These are phyloP conservation scores for Pheosia gnoma DNA, from an alignment of 2,888 invertebrate species.

Conservation along the genomic window DNA sequence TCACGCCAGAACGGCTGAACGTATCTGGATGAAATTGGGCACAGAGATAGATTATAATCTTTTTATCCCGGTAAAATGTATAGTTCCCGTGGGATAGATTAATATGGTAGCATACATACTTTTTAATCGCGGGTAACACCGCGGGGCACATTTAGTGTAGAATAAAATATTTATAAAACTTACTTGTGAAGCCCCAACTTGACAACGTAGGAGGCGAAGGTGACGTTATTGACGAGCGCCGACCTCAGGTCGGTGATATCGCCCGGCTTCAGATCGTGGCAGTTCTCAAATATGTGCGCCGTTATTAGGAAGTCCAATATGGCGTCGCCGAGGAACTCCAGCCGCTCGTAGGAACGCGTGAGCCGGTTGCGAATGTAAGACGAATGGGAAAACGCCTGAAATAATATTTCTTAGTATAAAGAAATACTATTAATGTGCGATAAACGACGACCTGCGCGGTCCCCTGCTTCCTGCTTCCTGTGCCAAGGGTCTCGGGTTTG, in stretches of 20 bases:
- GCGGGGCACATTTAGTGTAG: too few species aligned
- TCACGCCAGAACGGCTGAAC: too few species aligned
- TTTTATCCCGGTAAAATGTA: too few species aligned
- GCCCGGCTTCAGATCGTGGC: conserved; percentile 89
- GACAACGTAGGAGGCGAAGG: conserved; percentile 95
- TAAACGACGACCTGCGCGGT: too few species aligned
- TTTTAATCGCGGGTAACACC: too few species aligned
- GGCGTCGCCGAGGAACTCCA: conserved; percentile 97
- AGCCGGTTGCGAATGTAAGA: conserved; percentile 92
- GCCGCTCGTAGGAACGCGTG: conserved; percentile 94
- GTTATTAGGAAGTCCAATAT: conserved; percentile 95
- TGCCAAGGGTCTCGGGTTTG: too few species aligned
- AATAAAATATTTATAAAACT: conserved; percentile 50
- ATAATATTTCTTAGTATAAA: not conserved
- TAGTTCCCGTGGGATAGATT: too few species aligned
- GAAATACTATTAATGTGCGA: too few species aligned
- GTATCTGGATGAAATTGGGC: too few species aligned
- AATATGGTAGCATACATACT: too few species aligned
- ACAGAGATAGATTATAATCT: too few species aligned
- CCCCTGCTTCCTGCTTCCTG: too few species aligned
- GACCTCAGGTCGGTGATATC: conserved; percentile 96
- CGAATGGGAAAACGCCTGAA: conserved; percentile 95
- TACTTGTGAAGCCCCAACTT: conserved; percentile 93
- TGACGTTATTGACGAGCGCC: conserved; percentile 97
- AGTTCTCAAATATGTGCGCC: conserved; percentile 92